Conservation (phyloP, 2,113 vertebrate species). For the Dunckerocampus dactyliophorus region DNA sequence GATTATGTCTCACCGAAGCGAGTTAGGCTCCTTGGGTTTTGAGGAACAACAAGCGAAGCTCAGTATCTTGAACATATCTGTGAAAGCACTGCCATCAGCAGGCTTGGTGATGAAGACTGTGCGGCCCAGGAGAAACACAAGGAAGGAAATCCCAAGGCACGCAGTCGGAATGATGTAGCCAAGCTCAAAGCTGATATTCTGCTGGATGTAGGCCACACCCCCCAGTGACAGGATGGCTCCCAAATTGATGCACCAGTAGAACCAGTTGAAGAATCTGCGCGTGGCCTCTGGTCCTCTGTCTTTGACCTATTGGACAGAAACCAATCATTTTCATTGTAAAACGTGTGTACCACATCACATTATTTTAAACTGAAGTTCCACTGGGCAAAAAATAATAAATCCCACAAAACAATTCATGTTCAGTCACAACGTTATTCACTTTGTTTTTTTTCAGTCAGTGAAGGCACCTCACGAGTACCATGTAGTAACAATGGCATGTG, state of each 20-base stretch:
- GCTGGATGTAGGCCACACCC: constrained; percentile 90
- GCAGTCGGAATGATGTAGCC: constrained; percentile 85
- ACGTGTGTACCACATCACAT: too few species aligned
- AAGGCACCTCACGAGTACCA: too few species aligned
- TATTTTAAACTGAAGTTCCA: not conserved
- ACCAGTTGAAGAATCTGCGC: constrained; percentile 96
- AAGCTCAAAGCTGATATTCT: constrained; percentile 81
- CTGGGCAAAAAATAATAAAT: not conserved
- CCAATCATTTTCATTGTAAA: not conserved
- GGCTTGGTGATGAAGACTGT: constrained; percentile 89
- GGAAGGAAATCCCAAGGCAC: constrained; percentile 86
- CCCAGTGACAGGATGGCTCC: constrained; percentile 92
- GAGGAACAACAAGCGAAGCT: constrained; percentile 77
- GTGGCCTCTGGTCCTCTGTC: constrained; percentile 94
- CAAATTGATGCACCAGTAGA: constrained; percentile 98
- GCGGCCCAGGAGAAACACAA: constrained; percentile 85
- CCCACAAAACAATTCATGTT: not conserved
- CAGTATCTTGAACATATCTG: constrained; percentile 84
- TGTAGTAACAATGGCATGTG: too few species aligned
- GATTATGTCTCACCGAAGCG: constrained; percentile 56
- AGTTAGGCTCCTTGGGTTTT: constrained; percentile 51
- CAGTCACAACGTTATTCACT: not conserved
- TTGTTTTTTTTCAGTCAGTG: too few species aligned
- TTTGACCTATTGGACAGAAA: constrained; percentile 78
- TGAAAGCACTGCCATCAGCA: constrained; percentile 92